These are phyloP conservation scores for Orthonychiurus folsomi DNA, from an alignment of 2,888 invertebrate species.

Conservation along the genomic window DNA sequence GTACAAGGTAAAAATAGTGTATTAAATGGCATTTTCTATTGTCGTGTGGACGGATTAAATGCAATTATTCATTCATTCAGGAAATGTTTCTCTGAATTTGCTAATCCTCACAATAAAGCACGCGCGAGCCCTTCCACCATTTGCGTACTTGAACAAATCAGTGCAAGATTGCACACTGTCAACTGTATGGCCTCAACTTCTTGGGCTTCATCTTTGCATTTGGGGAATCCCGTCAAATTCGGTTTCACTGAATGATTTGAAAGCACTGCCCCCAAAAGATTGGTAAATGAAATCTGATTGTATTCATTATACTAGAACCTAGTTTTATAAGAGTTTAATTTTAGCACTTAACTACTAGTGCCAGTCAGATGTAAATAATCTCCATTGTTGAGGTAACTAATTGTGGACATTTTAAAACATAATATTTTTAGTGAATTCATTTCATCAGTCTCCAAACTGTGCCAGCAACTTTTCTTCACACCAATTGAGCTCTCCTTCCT, in stretches of 20 bases:
- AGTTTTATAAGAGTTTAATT: too few species aligned
- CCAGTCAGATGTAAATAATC: too few species aligned
- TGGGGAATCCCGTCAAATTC: constrained; percentile 14
- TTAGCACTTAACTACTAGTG: too few species aligned
- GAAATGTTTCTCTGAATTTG: constrained; percentile 35
- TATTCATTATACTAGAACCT: too few species aligned
- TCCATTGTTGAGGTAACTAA: too few species aligned
- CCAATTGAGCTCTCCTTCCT: constrained; percentile 37
- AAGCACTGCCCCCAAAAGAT: background rate
- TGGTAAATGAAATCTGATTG: background rate
- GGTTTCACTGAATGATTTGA: background rate
- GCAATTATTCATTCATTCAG: too few species aligned
- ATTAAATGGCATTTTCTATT: too few species aligned
- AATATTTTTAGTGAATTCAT: constrained; percentile 32
- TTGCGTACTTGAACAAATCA: constrained; percentile 28
- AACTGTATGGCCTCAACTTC: constrained; percentile 32
- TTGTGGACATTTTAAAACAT: too few species aligned
- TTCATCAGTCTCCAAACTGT: constrained; percentile 25
- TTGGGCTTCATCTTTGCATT: constrained; percentile 32
- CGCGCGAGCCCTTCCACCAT: constrained; percentile 36
- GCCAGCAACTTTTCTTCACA: constrained; percentile 26
- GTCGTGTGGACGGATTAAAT: too few species aligned
- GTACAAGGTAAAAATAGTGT: constrained; percentile 21
- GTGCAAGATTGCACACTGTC: constrained; percentile 31
- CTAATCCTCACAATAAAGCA: constrained; percentile 35